Evolutionary conservation across 1,140 invertebrate genomes (phyloP).

Genomic region (Calycopis cecrops): DNA sequence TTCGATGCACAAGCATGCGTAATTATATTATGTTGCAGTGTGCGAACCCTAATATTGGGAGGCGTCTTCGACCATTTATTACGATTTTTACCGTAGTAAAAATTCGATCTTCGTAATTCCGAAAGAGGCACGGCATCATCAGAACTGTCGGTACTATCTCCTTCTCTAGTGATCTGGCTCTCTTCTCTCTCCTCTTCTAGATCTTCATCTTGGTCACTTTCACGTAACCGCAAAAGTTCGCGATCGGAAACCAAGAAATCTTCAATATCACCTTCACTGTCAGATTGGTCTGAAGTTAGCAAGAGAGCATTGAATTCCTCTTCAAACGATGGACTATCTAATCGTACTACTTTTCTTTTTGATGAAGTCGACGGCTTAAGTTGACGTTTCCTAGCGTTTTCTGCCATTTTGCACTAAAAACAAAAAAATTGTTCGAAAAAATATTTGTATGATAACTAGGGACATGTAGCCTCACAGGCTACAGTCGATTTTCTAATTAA

Average conservation of each 20-base stretch:
- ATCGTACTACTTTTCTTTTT: slow-evolving; percentile 21
- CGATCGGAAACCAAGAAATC: slow-evolving; percentile 25
- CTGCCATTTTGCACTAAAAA: slow-evolving; percentile 26
- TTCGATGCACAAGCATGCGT: slow-evolving; percentile 23
- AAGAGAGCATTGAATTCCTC: slow-evolving; percentile 27
- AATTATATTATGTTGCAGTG: slow-evolving; percentile 32
- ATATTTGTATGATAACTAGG: slow-evolving; percentile 22
- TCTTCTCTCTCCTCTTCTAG: slow-evolving; percentile 18
- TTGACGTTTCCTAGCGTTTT: slow-evolving; percentile 22
- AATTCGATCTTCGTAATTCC: slow-evolving; percentile 25
- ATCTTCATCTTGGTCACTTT: slow-evolving; percentile 29
- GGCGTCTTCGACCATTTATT: slow-evolving; percentile 33
- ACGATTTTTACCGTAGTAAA: slow-evolving; percentile 35
- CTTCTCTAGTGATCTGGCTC: no score
- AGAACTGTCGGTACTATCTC: no score
- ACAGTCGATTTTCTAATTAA: slow-evolving; percentile 19
- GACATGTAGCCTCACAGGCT: slow-evolving; percentile 27
- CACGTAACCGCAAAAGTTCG: slow-evolving; percentile 23
- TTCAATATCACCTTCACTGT: slow-evolving; percentile 27
- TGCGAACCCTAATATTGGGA: slow-evolving; percentile 28
- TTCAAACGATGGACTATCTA: slow-evolving; percentile 24
- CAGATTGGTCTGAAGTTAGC: slow-evolving; percentile 32
- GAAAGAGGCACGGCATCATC: slow-evolving; percentile 24
- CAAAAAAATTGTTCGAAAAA: slow-evolving; percentile 17
- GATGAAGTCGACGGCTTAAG: slow-evolving; percentile 16